Percentiles rank a stretch among this genome's conserved stretches.
Evolutionary conservation across 1,140 invertebrate genomes (phyloP).

Genomic region (Orius insidiosus): DNA sequence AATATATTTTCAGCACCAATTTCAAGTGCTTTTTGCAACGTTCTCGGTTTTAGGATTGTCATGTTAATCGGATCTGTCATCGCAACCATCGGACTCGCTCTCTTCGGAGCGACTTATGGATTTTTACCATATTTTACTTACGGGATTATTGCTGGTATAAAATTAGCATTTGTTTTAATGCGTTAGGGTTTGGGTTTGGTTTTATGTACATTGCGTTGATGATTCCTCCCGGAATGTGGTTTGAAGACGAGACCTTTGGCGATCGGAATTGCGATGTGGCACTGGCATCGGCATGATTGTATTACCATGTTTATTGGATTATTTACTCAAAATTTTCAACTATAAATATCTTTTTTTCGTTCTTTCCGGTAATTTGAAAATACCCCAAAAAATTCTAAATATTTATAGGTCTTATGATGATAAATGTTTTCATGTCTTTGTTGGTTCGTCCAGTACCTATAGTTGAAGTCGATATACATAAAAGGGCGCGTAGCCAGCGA

Average conservation of each 20-base stretch:
- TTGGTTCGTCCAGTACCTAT: neutral
- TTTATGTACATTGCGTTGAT: too few relatives aligned
- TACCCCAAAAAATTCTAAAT: neutral
- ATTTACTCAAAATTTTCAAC: neutral
- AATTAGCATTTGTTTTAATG: too few relatives aligned
- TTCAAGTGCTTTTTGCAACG: constrained; percentile 30
- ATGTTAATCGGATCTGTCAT: constrained; percentile 34
- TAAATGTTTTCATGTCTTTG: neutral
- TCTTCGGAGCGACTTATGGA: constrained; percentile 28
- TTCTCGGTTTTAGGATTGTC: constrained; percentile 36
- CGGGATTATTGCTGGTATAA: constrained; percentile 29
- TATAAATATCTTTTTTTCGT: constrained; percentile 1
- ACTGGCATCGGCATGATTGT: constrained; percentile 37
- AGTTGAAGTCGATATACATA: too few relatives aligned
- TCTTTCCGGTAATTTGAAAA: constrained; percentile 2
- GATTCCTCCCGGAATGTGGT: constrained; percentile 52
- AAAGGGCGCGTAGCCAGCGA: too few relatives aligned
- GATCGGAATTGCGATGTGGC: constrained; percentile 44
- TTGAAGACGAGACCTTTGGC: constrained; percentile 45
- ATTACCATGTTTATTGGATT: constrained; percentile 31
- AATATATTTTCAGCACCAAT: neutral
- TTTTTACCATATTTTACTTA: constrained; percentile 27
- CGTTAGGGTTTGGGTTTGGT: too few relatives aligned
- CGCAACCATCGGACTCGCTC: constrained; percentile 18
- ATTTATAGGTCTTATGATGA: constrained; percentile 4